Conservation (phyloP, 2,888 invertebrate genomes). For the Criorhina ranunculi region DNA sequence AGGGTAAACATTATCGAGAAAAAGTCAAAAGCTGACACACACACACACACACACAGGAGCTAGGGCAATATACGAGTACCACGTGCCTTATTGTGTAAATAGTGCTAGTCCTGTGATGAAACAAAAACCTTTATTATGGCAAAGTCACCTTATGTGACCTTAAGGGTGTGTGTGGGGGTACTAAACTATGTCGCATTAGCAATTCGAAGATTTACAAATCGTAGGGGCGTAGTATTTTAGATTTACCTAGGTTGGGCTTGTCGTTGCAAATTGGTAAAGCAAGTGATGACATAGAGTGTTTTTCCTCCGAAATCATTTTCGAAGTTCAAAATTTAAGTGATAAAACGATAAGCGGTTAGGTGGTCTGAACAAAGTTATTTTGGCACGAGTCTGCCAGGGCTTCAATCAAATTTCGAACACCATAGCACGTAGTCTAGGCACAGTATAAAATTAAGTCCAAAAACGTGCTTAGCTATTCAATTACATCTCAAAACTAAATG, state of each 20-base stretch:
- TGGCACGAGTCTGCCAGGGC: too few relatives aligned
- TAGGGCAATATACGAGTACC: constrained; percentile 49
- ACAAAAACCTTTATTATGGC: constrained; percentile 13
- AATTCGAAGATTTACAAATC: not conserved
- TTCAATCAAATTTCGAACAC: too few relatives aligned
- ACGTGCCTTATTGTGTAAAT: constrained; percentile 61
- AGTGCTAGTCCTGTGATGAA: constrained; percentile 23
- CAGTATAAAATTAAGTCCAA: too few relatives aligned
- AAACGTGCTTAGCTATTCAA: too few relatives aligned
- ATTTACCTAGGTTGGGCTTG: constrained; percentile 4
- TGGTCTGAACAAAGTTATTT: too few relatives aligned
- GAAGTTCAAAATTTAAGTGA: too few relatives aligned
- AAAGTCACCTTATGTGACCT: constrained; percentile 42
- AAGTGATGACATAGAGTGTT: not conserved
- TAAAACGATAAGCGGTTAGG: too few relatives aligned
- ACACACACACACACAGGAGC: not conserved
- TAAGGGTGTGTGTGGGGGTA: not conserved
- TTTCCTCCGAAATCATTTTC: too few relatives aligned
- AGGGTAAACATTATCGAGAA: constrained; percentile 53
- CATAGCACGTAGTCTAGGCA: too few relatives aligned
- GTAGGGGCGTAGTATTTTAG: not conserved
- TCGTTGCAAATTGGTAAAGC: not conserved
- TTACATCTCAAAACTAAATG: not conserved
- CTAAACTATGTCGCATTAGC: constrained; percentile 9
- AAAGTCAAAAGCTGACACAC: constrained; percentile 42